phyloP scores from a whole-genome alignment of 2,113 vertebrate genomes.

The Hipposideros armiger region DNA sequence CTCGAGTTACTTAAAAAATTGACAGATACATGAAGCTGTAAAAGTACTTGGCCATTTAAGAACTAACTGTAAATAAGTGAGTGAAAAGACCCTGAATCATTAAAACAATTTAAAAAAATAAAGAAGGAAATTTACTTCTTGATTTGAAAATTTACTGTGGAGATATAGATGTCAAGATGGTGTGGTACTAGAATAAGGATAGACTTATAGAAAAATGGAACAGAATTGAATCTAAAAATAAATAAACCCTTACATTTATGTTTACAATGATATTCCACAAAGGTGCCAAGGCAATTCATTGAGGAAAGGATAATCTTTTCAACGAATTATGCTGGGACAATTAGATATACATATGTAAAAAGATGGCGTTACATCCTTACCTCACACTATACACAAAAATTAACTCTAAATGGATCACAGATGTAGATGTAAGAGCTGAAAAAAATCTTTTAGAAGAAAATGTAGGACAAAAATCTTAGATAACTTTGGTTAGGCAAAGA shows the following conservation, averaged over 20 bases:
- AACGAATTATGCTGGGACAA: neutral
- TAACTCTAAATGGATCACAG: neutral
- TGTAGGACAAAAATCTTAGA: neutral
- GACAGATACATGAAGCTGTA: slow-evolving; percentile 42
- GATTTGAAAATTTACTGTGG: slow-evolving; percentile 13
- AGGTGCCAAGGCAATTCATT: neutral
- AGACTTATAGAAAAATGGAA: neutral
- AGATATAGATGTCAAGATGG: neutral
- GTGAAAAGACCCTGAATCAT: neutral
- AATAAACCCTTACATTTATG: neutral
- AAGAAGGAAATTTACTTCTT: neutral
- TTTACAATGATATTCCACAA: neutral
- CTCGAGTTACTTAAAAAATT: neutral
- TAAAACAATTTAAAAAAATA: neutral
- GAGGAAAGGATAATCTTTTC: neutral
- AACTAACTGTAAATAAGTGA: slow-evolving; percentile 69
- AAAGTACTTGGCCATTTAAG: slow-evolving; percentile 5
- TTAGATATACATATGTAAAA: neutral
- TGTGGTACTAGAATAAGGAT: neutral
- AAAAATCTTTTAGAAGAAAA: slow-evolving; percentile 16
- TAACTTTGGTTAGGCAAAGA: neutral
- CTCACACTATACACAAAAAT: neutral
- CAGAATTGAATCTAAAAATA: neutral
- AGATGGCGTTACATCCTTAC: neutral
- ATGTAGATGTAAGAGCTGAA: neutral